Percentiles rank a stretch among this genome's conserved stretches.
Evolutionary conservation across 2,113 vertebrate species (phyloP).

Genomic region (Oreochromis niloticus): DNA sequence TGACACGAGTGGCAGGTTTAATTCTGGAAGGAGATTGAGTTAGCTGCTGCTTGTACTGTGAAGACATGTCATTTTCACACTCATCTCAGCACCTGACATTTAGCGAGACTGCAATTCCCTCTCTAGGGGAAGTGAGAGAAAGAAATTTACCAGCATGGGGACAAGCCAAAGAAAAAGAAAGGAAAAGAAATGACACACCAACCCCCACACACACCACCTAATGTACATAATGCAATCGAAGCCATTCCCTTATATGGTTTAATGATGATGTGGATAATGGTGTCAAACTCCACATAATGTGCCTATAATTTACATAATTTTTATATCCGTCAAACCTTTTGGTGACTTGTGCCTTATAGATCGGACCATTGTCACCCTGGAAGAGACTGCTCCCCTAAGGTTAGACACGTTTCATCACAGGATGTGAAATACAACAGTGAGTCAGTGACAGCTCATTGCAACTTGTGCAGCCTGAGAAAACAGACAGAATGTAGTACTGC

Average conservation of each 20-base stretch:
- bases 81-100: neutral
- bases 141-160: neutral
- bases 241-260: neutral
- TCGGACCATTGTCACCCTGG: neutral
- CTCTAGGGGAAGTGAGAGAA: neutral
- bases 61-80: slow-evolving; percentile 38
- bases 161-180: neutral
- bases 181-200: neutral
- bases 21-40: slow-evolving; percentile 15
- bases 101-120: neutral
- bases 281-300: neutral
- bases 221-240: neutral
- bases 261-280: neutral
- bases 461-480: neutral
- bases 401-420: neutral
- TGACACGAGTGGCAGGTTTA: slow-evolving; percentile 42
- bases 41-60: neutral
- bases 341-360: neutral
- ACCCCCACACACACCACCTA: neutral
- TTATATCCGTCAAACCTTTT: neutral
- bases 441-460: neutral
- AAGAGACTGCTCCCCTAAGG: neutral
- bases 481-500: neutral
- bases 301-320: neutral
- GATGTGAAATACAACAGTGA: neutral